These are phyloP conservation scores for Eupsilia transversa DNA, from an alignment of 2,888 invertebrate genomes.

Conservation along the genomic window DNA sequence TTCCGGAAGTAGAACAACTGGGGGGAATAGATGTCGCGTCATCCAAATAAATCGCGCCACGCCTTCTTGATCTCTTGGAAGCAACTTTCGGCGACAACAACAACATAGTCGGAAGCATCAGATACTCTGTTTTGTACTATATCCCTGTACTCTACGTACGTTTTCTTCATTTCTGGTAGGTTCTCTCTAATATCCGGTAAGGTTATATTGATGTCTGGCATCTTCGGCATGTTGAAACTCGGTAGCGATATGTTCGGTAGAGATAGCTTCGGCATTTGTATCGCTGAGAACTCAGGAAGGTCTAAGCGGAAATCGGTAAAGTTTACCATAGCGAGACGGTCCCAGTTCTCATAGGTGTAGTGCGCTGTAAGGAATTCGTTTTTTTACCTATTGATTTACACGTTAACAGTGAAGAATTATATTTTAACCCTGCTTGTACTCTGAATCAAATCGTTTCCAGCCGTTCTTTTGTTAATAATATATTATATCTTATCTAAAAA, in stretches of 20 bases:
- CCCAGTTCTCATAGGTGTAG: constrained; percentile 88
- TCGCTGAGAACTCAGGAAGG: constrained; percentile 81
- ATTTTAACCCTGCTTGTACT: neutral
- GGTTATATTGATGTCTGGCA: constrained; percentile 80
- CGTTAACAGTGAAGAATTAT: neutral
- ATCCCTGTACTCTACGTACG: constrained; percentile 85
- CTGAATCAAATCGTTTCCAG: neutral
- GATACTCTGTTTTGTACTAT: constrained; percentile 87
- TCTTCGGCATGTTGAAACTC: constrained; percentile 68
- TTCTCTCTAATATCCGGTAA: constrained; percentile 80
- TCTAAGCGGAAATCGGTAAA: constrained; percentile 86
- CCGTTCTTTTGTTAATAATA: neutral
- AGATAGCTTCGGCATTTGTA: constrained; percentile 72
- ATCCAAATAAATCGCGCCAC: constrained; percentile 83
- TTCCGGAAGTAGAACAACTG: constrained; percentile 29
- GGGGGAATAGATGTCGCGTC: constrained; percentile 48
- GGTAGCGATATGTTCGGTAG: constrained; percentile 77
- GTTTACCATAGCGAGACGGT: constrained; percentile 84
- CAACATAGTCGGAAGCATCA: constrained; percentile 89
- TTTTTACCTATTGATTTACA: constrained; percentile 60
- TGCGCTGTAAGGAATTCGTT: constrained; percentile 85
- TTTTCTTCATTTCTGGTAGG: constrained; percentile 82
- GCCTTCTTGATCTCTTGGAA: constrained; percentile 84
- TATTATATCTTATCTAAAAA: neutral
- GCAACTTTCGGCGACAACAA: constrained; percentile 89